phyloP scores from a whole-genome alignment of 1,140 invertebrate species.

The Bradynema listronoti region DNA sequence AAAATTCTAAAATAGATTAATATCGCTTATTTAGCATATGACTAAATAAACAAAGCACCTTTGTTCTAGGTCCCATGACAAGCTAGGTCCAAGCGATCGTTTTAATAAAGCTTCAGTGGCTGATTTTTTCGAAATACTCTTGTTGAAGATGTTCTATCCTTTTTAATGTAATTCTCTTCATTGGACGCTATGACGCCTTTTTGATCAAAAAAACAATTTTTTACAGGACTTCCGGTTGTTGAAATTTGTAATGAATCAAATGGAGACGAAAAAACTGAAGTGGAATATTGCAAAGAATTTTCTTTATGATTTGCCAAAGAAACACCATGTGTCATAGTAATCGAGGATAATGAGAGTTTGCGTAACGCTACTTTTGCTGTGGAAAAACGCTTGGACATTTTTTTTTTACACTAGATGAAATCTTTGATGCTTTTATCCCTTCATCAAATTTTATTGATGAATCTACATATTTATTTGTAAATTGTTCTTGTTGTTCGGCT shows the following conservation, averaged over 20 bases:
- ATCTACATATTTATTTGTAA: too few species aligned
- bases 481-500: too few species aligned
- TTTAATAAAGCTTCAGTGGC: too few species aligned
- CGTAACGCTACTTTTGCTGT: constrained; percentile 37
- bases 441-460: too few species aligned
- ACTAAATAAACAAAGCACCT: constrained; percentile 17
- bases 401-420: constrained; percentile 34
- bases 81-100: constrained; percentile 45
- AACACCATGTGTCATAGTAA: background rate
- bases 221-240: background rate
- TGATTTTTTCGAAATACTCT: too few species aligned
- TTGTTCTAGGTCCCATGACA: constrained; percentile 56
- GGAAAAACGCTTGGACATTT: constrained; percentile 40
- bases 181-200: background rate
- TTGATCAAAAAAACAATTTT: background rate
- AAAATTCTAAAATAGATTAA: background rate
- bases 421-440: too few species aligned
- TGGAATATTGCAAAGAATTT: background rate
- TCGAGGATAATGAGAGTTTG: constrained; percentile 34
- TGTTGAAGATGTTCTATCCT: too few species aligned
- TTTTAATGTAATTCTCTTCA: background rate
- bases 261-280: background rate
- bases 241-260: background rate
- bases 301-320: background rate
- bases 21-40: background rate